Base-by-base conservation (phyloP, 2,888 invertebrate genomes). In the Notodonta dromedarius region DNA sequence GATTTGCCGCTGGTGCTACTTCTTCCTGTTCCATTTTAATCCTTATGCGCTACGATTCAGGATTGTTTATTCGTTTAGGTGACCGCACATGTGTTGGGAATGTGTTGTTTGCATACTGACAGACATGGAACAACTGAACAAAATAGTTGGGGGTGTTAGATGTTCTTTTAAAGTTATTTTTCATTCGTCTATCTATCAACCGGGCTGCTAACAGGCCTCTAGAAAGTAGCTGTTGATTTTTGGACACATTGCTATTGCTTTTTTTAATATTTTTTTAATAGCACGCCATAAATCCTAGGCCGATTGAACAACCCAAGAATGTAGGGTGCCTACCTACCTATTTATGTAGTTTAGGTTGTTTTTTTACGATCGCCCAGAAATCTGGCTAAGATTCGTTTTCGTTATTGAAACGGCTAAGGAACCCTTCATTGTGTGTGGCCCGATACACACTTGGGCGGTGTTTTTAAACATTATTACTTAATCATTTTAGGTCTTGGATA, bases 51-150 rank as follows among this genome's bases (percentile, higher is more conserved):
- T 65, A 54, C 61, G 51, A n/a, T 62, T 77, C 81, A 77, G 71
- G 71, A 63, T 68, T 65, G 58, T 63, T 24, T 63, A 7, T 60
- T 56, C 65, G 57, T 67, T 74, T 73, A 46, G 8, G 16, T 58
- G 44, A 50, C 4, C 62, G 65, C 55, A 56, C 51, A 65, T 61
- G 70, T 58, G 69, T 77, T 75, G 78, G 77, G 66, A 69, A 69
- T 61, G 66, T 53, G 69, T 79, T 85, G 86, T 87, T 90, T 86
- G 82, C 75, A 76, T 79, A 84, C 66, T 85, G 90, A 88, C 83
- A 85, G 91, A 91, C 87, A 82, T 76, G 84, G 79, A 80, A 84
- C 90, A 90, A 87, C 87, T 84, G 87, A 82, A 82, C 73, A 76
- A 68, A 78, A 84, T 84, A 82, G 67, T 80, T 82, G 72, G 80